Evolutionary conservation across 2,797 vertebrate genomes (phyloP).

Genomic region (Balearica regulorum): DNA sequence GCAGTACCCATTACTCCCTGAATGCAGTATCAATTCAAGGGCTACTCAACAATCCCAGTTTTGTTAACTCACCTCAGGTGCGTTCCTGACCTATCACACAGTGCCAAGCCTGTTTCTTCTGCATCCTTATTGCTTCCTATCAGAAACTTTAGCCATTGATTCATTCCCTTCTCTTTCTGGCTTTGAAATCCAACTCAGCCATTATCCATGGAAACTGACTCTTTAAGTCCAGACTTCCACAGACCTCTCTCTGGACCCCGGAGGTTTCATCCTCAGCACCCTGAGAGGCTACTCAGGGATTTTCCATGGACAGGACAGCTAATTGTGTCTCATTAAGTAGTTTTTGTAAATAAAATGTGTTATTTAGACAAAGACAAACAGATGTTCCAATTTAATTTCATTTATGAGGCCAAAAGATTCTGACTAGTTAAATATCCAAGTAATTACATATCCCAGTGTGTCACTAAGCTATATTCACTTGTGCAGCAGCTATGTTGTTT

Average conservation of each 20-base stretch:
- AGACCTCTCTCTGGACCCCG: neutral
- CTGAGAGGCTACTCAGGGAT: neutral
- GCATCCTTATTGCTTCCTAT: neutral
- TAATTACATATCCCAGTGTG: neutral
- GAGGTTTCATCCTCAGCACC: neutral
- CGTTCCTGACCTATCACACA: neutral
- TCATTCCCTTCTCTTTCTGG: neutral
- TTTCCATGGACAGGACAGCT: neutral
- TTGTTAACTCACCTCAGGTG: neutral
- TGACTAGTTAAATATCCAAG: neutral
- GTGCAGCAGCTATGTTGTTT: neutral
- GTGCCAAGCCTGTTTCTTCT: neutral
- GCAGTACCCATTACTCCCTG: neutral
- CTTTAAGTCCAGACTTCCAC: neutral
- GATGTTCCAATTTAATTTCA: neutral
- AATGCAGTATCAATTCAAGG: neutral
- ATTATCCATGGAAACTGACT: neutral
- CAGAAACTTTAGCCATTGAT: neutral
- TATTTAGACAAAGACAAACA: neutral
- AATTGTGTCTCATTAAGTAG: neutral
- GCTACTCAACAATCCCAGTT: neutral
- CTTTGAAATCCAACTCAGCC: neutral
- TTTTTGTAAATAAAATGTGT: neutral
- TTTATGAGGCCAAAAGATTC: neutral
- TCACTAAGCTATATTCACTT: neutral